A percentile compares a stretch with the other conserved stretches of the same genome.
These are phyloP conservation scores for Psammodynastes pulverulentus DNA, from an alignment of 2,113 vertebrate species.

Conservation along the genomic window DNA sequence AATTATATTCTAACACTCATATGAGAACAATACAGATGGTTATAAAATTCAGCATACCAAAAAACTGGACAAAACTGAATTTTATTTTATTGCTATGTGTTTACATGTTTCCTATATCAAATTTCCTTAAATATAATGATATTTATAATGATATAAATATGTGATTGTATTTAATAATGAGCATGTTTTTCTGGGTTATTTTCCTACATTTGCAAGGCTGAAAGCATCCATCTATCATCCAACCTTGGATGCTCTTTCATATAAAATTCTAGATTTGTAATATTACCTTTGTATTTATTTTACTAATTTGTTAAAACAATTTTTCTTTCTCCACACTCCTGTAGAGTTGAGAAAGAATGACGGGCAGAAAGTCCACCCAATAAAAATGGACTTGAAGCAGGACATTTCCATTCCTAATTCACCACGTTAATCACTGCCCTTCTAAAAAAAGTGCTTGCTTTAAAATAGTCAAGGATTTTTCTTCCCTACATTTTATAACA, in stretches of 20 bases:
- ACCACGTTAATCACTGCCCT: neutral
- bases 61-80: neutral
- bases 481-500: neutral
- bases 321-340: neutral
- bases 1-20: slow-evolving; percentile 20
- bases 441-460: neutral
- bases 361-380: neutral
- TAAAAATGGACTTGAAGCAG: neutral
- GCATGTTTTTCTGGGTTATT: neutral
- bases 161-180: neutral
- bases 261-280: neutral
- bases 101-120: neutral
- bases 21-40: slow-evolving; percentile 13
- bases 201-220: neutral
- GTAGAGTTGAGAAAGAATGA: neutral
- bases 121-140: neutral
- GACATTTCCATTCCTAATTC: neutral
- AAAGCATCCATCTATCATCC: neutral
- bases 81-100: slow-evolving; percentile 17
- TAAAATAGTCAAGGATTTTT: neutral
- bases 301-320: neutral
- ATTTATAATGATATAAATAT: neutral
- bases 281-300: neutral
- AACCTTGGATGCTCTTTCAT: neutral
- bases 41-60: slow-evolving; percentile 22